A percentile compares a stretch with the other conserved stretches of the same genome.
Evolutionary conservation across 2,888 invertebrate species (phyloP).

Genomic region (Sesia apiformis): DNA sequence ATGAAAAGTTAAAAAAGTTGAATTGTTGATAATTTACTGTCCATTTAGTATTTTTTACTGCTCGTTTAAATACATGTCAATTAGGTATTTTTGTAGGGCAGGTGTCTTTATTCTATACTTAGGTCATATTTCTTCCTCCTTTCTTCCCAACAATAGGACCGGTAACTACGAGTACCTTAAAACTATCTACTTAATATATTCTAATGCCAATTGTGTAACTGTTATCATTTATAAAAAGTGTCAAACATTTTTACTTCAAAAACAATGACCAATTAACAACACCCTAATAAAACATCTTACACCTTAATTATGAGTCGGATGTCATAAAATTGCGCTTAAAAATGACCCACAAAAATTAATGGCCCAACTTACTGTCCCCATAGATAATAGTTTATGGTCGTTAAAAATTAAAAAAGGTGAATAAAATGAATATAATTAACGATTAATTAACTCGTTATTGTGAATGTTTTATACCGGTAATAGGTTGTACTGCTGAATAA

Average conservation of each 20-base stretch:
- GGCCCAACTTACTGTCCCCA: conserved; percentile 1
- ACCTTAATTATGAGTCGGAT: conserved; percentile 7
- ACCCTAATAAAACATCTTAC: conserved; percentile 5
- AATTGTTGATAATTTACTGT: too few species aligned
- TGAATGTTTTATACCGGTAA: background rate
- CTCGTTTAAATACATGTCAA: too few species aligned
- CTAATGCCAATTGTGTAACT: background rate
- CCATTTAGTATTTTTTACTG: too few species aligned
- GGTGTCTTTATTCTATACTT: background rate
- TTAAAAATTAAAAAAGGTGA: conserved; percentile 5
- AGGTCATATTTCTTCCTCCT: background rate
- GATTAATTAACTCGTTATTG: background rate
- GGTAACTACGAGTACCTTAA: background rate
- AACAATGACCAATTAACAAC: conserved; percentile 5
- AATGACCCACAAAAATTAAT: conserved; percentile 2
- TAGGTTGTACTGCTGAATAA: background rate
- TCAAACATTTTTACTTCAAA: background rate
- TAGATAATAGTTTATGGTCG: conserved; percentile 2
- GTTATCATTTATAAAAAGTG: background rate
- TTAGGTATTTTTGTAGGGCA: too few species aligned
- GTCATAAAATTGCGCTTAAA: conserved; percentile 10
- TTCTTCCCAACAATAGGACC: background rate
- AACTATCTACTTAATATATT: background rate
- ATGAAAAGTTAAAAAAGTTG: too few species aligned
- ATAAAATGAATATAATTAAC: conserved; percentile 1